Evolutionary conservation across 2,888 invertebrate species (phyloP), one percentile per base, ranked within the genome.

Genomic region (Lamproptera curius): DNA sequence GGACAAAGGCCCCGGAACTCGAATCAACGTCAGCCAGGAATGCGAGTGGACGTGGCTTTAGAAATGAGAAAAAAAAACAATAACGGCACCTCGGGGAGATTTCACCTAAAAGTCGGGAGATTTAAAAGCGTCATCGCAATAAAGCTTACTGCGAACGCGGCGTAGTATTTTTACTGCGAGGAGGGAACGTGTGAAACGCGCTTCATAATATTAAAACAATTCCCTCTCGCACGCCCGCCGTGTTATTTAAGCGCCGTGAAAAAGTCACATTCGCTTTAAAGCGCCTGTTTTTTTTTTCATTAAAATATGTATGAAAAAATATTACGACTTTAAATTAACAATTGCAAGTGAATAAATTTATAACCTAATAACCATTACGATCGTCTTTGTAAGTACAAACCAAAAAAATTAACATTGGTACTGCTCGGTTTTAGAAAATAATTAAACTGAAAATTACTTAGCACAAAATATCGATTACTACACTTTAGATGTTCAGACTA

Each of bases 141-240:
- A 73, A 75, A 76, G 70, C 66, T 70, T 56, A 67, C 65, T 56
- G 58, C 56, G 55, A 65, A 63, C 60, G 61, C 20, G 20, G 20
- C 20, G 20, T 6, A 20, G 4, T 20, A 62, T 71, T 76, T 75
- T 74, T 67, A 73, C 62, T 65, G 70, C 62, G 70, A 62, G 67
- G 57, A 61, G 61, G 55, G 61, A 58, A 72, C 70, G 73, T 73
- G 76, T 75, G 74, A 78, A 74, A 65, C 63, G 65, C 66, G 66
- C 60, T 66, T 72, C 76, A 72, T 75, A 76, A 76, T 77, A 77
- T 78, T 76, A 72, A 74, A 64, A 64, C n/a, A 70, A 66, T 62
- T 65, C 59, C 61, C 67, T n/a, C n/a, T 63, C 61, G 35, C 45
- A 40, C 42, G 44, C 37, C 43, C 23, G 52, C 39, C 48, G 40